phyloP scores from a whole-genome alignment of 1,140 invertebrate species.

The Druon quercuslanigerum region DNA sequence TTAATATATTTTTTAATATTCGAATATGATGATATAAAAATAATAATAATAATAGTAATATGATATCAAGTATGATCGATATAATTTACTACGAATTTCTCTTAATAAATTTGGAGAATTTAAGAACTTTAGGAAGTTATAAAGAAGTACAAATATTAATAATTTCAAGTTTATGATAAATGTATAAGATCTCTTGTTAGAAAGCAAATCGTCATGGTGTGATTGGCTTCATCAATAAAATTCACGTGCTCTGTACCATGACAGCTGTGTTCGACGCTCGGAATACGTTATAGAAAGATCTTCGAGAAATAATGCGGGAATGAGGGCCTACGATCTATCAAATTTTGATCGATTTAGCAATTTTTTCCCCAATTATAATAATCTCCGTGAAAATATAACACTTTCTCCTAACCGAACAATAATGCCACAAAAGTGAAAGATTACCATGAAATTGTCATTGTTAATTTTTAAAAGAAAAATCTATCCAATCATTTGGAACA shows the following conservation, averaged over 20 bases:
- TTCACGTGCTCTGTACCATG: conserved; percentile 43
- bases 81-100: no score
- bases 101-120: no score
- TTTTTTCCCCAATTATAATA: neutral
- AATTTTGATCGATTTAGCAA: neutral
- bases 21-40: no score
- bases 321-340: neutral
- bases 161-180: neutral
- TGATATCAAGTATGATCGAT: no score
- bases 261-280: neutral
- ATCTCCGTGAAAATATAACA: neutral
- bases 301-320: conserved; percentile 4
- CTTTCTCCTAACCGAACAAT: neutral
- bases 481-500: no score
- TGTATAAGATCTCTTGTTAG: conserved; percentile 35
- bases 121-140: no score
- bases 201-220: conserved; percentile 52
- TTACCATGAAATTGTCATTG: conserved; percentile 1
- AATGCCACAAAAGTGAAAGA: neutral
- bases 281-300: conserved; percentile 17
- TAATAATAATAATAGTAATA: no score
- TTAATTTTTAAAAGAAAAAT: no score
- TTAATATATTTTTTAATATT: no score
- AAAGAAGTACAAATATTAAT: neutral
- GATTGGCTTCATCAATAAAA: conserved; percentile 46